Evolutionary conservation across 2,113 vertebrate species (phyloP).

Genomic region (Pitta sordida): DNA sequence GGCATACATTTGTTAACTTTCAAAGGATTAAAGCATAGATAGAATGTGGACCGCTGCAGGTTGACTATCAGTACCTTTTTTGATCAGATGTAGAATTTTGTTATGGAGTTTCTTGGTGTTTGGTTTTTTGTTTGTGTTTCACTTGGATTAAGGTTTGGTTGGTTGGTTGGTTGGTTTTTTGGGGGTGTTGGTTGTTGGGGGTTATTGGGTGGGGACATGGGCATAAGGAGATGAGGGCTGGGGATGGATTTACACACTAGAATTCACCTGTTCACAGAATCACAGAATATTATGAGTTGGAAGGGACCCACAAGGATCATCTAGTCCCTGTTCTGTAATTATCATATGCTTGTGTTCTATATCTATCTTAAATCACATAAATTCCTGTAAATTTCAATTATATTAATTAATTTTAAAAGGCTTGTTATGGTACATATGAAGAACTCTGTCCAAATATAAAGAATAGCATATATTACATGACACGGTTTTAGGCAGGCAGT

Average conservation of each 20-base stretch:
- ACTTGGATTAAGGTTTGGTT: too few relatives aligned
- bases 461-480: not conserved
- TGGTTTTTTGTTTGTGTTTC: too few relatives aligned
- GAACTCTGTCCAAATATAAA: not conserved
- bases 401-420: not conserved
- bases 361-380: not conserved
- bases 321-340: not conserved
- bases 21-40: not conserved
- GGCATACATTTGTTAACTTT: not conserved
- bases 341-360: not conserved
- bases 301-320: too few relatives aligned
- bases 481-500: not conserved
- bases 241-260: not conserved
- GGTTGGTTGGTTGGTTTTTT: too few relatives aligned
- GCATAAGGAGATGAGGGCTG: fast-evolving
- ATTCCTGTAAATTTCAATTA: not conserved
- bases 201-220: fast-evolving
- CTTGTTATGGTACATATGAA: not conserved
- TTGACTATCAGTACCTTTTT: not conserved
- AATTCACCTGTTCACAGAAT: not conserved
- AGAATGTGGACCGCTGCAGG: not conserved
- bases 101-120: too few relatives aligned
- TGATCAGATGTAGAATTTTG: not conserved
- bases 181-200: not conserved
- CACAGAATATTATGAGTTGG: too few relatives aligned